Evolutionary conservation across 1,140 invertebrate genomes (phyloP).

Genomic region (Cardiocondyla obscurior): DNA sequence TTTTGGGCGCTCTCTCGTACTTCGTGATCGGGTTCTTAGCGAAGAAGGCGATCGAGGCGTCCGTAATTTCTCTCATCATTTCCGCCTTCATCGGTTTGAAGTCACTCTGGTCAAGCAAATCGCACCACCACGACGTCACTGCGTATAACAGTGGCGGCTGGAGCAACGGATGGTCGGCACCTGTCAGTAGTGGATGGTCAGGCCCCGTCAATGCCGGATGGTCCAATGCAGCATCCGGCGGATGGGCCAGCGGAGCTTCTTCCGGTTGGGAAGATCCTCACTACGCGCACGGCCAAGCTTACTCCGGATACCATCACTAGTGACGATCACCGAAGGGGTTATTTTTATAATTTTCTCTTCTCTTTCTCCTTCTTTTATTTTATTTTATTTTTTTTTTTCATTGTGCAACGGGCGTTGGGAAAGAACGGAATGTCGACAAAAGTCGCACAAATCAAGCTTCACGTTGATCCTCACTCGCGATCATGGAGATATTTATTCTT

Average conservation of each 20-base stretch:
- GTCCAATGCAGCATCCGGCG: constrained; percentile 71
- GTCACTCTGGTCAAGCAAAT: constrained; percentile 82
- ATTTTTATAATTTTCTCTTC: not conserved
- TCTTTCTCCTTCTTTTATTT: not conserved
- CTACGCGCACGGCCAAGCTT: constrained; percentile 75
- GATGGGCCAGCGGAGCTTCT: constrained; percentile 78
- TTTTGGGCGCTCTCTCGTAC: constrained; percentile 85
- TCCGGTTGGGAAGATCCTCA: constrained; percentile 75
- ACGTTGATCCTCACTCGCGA: not conserved
- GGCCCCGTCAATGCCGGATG: constrained; percentile 78
- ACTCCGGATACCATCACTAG: constrained; percentile 71
- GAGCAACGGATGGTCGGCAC: constrained; percentile 79
- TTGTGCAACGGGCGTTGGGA: not conserved
- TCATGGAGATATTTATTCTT: constrained; percentile 76
- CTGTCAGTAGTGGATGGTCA: constrained; percentile 77
- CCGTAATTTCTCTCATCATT: constrained; percentile 86
- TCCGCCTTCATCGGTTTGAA: constrained; percentile 86
- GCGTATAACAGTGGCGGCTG: constrained; percentile 78
- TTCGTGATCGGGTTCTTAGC: constrained; percentile 86
- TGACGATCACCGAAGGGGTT: not conserved
- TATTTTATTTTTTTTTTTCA: not conserved
- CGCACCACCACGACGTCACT: constrained; percentile 73
- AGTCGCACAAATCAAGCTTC: constrained; percentile 25
- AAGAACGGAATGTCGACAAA: constrained; percentile 37
- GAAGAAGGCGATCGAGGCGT: constrained; percentile 87